These are phyloP conservation scores for Tenodera sinensis DNA, from an alignment of 2,888 invertebrate genomes.

Conservation along the genomic window DNA sequence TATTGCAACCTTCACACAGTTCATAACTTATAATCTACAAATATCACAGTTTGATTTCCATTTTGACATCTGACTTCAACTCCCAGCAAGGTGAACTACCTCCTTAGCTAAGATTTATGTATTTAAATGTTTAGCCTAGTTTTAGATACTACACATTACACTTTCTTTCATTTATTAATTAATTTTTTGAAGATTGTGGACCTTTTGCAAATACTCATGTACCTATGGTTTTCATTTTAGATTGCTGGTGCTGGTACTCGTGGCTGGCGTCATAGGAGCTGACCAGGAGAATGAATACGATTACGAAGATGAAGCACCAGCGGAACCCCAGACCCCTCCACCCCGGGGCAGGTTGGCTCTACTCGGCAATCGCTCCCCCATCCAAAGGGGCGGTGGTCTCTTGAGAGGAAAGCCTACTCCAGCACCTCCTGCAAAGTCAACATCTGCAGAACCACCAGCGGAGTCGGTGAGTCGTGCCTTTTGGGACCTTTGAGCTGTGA, in stretches of 20 bases:
- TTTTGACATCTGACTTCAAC: too few relatives aligned
- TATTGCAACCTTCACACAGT: too few relatives aligned
- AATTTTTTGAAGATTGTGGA: too few relatives aligned
- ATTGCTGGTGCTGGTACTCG: background rate
- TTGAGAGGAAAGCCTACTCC: background rate
- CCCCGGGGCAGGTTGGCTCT: background rate
- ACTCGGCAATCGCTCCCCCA: background rate
- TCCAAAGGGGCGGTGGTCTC: background rate
- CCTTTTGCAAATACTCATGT: too few relatives aligned
- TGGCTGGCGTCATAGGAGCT: background rate
- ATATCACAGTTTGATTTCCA: too few relatives aligned
- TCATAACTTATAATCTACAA: too few relatives aligned
- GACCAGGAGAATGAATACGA: background rate
- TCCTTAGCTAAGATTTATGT: too few relatives aligned
- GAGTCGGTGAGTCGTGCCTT: background rate
- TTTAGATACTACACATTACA: too few relatives aligned
- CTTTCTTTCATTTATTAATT: too few relatives aligned
- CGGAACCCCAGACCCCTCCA: background rate
- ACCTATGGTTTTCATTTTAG: background rate
- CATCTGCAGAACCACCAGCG: conserved; percentile 11
- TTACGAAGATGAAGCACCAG: background rate
- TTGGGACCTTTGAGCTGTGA: too few relatives aligned
- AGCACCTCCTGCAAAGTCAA: conserved; percentile 3
- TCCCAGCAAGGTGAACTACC: too few relatives aligned
- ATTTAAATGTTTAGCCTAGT: too few relatives aligned